Percentiles rank a stretch among this genome's conserved stretches.
These are phyloP conservation scores for Fopius arisanus DNA, from an alignment of 1,140 invertebrate genomes.

Conservation along the genomic window DNA sequence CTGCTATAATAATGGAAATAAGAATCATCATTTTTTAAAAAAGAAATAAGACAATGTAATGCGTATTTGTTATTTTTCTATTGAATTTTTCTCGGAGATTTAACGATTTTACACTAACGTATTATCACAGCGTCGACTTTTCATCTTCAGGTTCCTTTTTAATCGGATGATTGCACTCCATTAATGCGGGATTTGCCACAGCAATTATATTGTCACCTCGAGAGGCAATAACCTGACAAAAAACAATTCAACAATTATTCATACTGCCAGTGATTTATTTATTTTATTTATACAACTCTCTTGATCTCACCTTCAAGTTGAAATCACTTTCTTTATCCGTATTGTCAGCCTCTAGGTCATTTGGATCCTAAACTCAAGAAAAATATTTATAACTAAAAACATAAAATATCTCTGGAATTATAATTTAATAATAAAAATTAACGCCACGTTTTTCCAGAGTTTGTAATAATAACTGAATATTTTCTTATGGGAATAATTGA, in stretches of 20 bases:
- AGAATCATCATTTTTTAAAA: background rate
- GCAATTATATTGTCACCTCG: constrained; percentile 87
- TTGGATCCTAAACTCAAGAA: constrained; percentile 49
- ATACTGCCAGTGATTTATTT: background rate
- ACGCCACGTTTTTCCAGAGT: no score
- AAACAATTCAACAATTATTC: constrained; percentile 5
- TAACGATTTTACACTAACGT: background rate
- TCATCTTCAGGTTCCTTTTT: constrained; percentile 58
- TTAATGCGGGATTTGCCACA: constrained; percentile 83
- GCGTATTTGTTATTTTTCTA: background rate
- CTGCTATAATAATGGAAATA: background rate
- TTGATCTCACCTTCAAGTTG: constrained; percentile 64
- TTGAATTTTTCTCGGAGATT: background rate
- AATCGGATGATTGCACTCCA: constrained; percentile 61
- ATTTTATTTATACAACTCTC: no score
- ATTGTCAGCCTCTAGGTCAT: constrained; percentile 53
- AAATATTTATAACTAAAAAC: background rate
- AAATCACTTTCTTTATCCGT: constrained; percentile 61
- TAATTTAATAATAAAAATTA: no score
- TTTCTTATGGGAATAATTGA: no score
- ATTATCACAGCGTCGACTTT: constrained; percentile 53
- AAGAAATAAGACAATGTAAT: background rate
- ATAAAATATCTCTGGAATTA: no score
- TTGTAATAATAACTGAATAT: no score
- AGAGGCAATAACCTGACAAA: constrained; percentile 77